These are phyloP conservation scores for Plectus sambesii DNA, from an alignment of 1,140 invertebrate genomes.

Conservation along the genomic window DNA sequence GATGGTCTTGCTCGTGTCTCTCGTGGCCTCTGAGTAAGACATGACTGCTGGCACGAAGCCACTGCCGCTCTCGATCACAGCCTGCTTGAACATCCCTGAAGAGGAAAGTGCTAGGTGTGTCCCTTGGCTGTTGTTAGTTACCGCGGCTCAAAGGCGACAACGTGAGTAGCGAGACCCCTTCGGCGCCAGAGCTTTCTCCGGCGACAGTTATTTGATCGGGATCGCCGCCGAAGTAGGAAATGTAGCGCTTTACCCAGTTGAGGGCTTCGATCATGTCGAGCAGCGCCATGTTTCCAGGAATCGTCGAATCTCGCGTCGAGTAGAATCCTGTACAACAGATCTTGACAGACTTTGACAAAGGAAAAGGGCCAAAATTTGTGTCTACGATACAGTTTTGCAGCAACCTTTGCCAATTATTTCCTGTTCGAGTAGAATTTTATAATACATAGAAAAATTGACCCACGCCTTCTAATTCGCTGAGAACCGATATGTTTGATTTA, in stretches of 20 bases:
- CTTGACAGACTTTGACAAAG: too few species aligned
- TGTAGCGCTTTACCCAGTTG: slow-evolving; percentile 60
- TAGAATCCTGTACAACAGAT: slow-evolving; percentile 42
- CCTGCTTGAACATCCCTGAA: slow-evolving; percentile 12
- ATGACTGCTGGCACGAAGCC: slow-evolving; percentile 10
- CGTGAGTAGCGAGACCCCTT: slow-evolving; percentile 46
- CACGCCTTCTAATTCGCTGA: too few species aligned
- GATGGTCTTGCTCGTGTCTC: slow-evolving; percentile 6
- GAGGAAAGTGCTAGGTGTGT: neutral
- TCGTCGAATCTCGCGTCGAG: slow-evolving; percentile 5
- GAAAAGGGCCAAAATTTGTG: too few species aligned
- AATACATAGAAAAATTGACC: too few species aligned
- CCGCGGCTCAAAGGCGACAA: slow-evolving; percentile 7
- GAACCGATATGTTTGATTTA: too few species aligned
- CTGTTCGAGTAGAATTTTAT: too few species aligned
- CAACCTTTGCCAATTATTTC: too few species aligned
- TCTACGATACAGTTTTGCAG: too few species aligned
- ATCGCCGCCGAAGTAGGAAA: slow-evolving; percentile 63
- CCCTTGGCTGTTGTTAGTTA: neutral
- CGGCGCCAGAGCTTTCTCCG: slow-evolving; percentile 58
- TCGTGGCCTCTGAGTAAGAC: slow-evolving; percentile 4
- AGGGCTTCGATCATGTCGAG: slow-evolving; percentile 61
- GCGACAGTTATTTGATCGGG: slow-evolving; percentile 58
- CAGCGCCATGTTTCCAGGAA: slow-evolving; percentile 58
- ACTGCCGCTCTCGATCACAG: slow-evolving; percentile 9